phyloP scores from a whole-genome alignment of 1,140 invertebrate genomes.

The Drosophila oshimai region DNA sequence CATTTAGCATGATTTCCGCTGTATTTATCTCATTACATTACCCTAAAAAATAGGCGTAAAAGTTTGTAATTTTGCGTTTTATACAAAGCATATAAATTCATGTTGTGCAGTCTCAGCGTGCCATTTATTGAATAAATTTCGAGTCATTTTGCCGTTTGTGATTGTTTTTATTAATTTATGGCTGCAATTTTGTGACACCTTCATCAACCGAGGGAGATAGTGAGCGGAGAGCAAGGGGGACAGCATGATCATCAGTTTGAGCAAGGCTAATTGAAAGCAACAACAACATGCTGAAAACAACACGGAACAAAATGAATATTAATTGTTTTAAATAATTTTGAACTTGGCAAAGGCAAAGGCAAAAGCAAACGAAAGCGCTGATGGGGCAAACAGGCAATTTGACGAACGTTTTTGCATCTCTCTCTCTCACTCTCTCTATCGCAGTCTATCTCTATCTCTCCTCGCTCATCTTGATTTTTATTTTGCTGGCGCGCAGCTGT shows the following conservation, averaged over 20 bases:
- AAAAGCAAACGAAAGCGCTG: constrained; percentile 18
- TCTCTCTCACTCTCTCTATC: neutral
- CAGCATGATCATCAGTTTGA: neutral
- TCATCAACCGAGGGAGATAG: constrained; percentile 13
- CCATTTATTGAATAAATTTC: constrained; percentile 50
- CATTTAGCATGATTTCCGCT: too few relatives aligned
- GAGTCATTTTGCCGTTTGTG: constrained; percentile 34
- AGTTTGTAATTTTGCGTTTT: neutral
- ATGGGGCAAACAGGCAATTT: constrained; percentile 34
- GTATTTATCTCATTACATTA: neutral
- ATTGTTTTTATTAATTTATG: constrained; percentile 74
- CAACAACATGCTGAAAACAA: constrained; percentile 38
- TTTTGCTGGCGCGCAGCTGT: constrained; percentile 54
- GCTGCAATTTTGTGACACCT: constrained; percentile 70
- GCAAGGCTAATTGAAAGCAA: constrained; percentile 57
- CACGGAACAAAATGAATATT: constrained; percentile 74
- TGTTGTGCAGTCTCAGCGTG: constrained; percentile 3
- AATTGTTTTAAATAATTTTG: constrained; percentile 82
- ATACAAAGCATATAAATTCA: neutral
- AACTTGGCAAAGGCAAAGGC: constrained; percentile 71
- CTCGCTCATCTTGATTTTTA: constrained; percentile 23
- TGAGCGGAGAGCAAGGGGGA: neutral
- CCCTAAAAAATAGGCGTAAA: neutral
- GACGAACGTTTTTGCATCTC: constrained; percentile 22
- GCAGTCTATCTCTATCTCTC: neutral